Evolutionary conservation across 2,113 vertebrate species (phyloP).

Genomic region (Lagopus muta): DNA sequence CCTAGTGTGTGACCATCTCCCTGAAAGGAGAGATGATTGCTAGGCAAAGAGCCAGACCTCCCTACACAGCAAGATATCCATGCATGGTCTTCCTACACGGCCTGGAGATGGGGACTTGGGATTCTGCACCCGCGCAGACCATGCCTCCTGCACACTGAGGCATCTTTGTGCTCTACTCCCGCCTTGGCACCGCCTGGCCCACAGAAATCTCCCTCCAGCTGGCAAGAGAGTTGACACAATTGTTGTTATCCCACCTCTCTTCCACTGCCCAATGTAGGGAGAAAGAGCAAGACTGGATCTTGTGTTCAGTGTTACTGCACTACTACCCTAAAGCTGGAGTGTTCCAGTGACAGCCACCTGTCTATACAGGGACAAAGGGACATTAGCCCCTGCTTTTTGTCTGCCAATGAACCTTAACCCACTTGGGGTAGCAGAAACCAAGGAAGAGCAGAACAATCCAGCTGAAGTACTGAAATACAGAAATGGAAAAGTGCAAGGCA

Average conservation of each 20-base stretch:
- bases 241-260: not conserved
- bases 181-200: not conserved
- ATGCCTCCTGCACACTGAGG: not conserved
- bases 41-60: conserved; percentile 30
- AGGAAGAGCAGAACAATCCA: not conserved
- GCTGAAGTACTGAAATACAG: not conserved
- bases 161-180: not conserved
- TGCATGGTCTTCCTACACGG: conserved; percentile 2
- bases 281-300: not conserved
- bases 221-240: not conserved
- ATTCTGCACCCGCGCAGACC: not conserved
- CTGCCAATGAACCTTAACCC: fast-evolving
- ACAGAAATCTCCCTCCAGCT: not conserved
- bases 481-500: not conserved
- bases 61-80: not conserved
- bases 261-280: not conserved
- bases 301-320: not conserved
- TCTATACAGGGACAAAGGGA: not conserved
- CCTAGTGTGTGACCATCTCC: not conserved
- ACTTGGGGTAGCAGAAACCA: not conserved
- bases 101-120: not conserved
- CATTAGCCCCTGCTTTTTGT: not conserved
- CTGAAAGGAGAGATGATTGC: not conserved
- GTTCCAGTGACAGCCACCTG: not conserved
- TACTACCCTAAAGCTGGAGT: fast-evolving